Conservation (phyloP, 2,888 invertebrate species). For the Euplagia quadripunctaria region DNA sequence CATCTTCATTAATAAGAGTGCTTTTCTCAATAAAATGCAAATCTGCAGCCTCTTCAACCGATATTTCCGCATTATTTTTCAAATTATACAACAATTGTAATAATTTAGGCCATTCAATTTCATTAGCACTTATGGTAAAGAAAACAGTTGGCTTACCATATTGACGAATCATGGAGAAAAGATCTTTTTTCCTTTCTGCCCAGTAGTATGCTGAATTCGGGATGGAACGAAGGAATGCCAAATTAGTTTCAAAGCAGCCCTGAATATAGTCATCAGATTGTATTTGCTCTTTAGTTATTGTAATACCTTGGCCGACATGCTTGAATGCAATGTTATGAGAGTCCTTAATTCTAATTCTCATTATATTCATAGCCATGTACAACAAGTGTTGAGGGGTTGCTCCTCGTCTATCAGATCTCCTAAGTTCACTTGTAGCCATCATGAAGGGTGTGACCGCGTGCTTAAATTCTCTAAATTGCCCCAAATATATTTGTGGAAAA, state of each 20-base stretch:
- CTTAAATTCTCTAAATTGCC: constrained; percentile 54
- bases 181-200: constrained; percentile 63
- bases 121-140: constrained; percentile 69
- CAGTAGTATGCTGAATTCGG: constrained; percentile 69
- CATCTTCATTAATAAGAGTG: constrained; percentile 56
- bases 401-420: constrained; percentile 61
- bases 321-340: constrained; percentile 42
- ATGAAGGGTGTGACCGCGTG: constrained; percentile 49
- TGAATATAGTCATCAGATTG: constrained; percentile 58
- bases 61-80: constrained; percentile 48
- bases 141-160: constrained; percentile 66
- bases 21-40: constrained; percentile 46
- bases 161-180: constrained; percentile 71
- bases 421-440: constrained; percentile 50
- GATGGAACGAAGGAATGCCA: constrained; percentile 62
- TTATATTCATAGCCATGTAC: constrained; percentile 37
- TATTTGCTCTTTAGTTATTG: constrained; percentile 57
- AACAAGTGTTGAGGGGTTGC: constrained; percentile 55
- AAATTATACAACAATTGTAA: constrained; percentile 61
- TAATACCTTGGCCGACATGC: constrained; percentile 52
- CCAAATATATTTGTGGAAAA: constrained; percentile 62
- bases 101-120: constrained; percentile 62
- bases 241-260: constrained; percentile 58
- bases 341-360: constrained; percentile 43
- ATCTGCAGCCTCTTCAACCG: constrained; percentile 41